Evolutionary conservation across 2,797 vertebrate species (phyloP).

Genomic region (Danio albolineatus): DNA sequence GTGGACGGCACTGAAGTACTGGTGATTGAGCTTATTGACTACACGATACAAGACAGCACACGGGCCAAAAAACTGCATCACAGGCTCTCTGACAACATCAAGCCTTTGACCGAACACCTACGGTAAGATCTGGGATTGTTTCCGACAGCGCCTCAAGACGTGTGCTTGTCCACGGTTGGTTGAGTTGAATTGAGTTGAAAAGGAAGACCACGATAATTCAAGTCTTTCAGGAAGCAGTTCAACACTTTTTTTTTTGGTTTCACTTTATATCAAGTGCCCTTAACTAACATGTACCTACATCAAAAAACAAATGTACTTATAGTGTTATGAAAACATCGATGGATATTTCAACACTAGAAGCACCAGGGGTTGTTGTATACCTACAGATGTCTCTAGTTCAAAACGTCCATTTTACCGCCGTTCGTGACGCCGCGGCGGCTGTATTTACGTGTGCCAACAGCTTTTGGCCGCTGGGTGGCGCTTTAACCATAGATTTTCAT

Average conservation of each 20-base stretch:
- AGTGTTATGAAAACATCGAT: no score
- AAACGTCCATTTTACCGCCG: no score
- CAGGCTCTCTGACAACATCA: slow-evolving; percentile 78
- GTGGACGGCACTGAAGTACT: slow-evolving; percentile 68
- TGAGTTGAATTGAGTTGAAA: slow-evolving; percentile 57
- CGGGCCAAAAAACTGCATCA: slow-evolving; percentile 76
- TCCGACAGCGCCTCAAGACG: slow-evolving; percentile 29
- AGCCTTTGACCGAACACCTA: slow-evolving; percentile 58
- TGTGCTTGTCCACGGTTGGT: slow-evolving; percentile 41
- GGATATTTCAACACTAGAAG: no score
- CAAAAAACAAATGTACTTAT: no score
- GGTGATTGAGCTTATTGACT: slow-evolving; percentile 76
- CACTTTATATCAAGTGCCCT: no score
- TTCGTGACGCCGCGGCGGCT: no score
- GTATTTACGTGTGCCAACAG: no score
- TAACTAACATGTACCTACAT: no score
- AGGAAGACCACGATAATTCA: slow-evolving; percentile 90
- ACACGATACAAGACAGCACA: slow-evolving; percentile 82
- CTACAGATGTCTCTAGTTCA: no score
- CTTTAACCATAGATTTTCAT: no score
- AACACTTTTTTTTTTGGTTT: slow-evolving; percentile 51
- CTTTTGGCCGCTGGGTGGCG: no score
- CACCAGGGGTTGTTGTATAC: no score
- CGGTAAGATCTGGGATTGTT: slow-evolving; percentile 43
- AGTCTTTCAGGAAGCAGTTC: slow-evolving; percentile 91